Conservation (phyloP, 2,113 vertebrate genomes). For the Corythaixoides concolor region DNA sequence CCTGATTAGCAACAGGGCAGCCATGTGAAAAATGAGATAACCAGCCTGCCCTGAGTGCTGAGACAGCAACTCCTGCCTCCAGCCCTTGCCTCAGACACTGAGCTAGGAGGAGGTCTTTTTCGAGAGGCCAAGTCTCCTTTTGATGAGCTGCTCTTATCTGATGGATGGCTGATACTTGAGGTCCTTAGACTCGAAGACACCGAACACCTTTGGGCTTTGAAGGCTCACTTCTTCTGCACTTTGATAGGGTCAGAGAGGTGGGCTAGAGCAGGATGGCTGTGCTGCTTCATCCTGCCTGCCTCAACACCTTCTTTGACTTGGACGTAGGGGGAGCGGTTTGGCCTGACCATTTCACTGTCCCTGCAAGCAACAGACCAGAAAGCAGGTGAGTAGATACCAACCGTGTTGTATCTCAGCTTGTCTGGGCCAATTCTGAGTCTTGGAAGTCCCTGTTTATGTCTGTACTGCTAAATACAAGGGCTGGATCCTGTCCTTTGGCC, state of each 20-base stretch:
- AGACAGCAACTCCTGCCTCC: background rate
- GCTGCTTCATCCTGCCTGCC: background rate
- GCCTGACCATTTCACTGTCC: background rate
- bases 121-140: background rate
- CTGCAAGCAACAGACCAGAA: background rate
- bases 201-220: background rate
- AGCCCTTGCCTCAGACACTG: background rate
- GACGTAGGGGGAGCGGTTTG: fast-evolving
- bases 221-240: background rate
- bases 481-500: background rate
- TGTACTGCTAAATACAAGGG: background rate
- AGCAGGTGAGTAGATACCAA: background rate
- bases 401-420: background rate
- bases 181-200: background rate
- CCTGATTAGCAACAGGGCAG: background rate
- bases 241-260: background rate
- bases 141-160: background rate
- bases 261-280: background rate
- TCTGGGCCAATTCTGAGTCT: background rate
- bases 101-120: background rate
- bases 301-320: background rate
- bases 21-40: background rate
- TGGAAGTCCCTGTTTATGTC: background rate
- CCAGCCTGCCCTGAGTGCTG: background rate
- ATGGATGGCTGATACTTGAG: fast-evolving